phyloP scores from a whole-genome alignment of 1,140 invertebrate genomes.

The Medauroidea extradentata region DNA sequence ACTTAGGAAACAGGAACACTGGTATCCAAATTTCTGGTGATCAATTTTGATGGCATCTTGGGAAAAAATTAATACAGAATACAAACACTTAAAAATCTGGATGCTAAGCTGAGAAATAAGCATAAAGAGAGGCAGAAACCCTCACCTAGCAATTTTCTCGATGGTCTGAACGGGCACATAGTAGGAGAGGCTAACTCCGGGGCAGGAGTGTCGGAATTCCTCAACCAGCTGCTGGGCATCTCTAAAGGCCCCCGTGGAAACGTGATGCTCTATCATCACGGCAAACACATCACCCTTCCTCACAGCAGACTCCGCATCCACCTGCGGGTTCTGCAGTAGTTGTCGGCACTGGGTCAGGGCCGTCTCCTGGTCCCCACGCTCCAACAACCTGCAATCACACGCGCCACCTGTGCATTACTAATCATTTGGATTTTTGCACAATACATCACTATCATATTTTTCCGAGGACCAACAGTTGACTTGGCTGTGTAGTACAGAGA shows the following conservation, averaged over 20 bases:
- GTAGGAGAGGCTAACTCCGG: conserved; percentile 1
- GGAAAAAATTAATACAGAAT: too few relatives aligned
- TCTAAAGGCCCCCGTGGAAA: neutral
- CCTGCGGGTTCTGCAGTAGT: conserved; percentile 48
- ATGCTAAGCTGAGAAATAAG: too few relatives aligned
- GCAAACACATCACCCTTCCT: conserved; percentile 55
- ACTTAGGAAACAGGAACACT: too few relatives aligned
- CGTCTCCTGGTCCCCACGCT: conserved; percentile 47
- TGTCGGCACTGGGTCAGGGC: conserved; percentile 53
- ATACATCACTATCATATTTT: too few relatives aligned
- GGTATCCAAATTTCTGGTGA: too few relatives aligned
- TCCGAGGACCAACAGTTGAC: too few relatives aligned
- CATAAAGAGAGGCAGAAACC: too few relatives aligned
- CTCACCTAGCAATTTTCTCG: conserved; percentile 4
- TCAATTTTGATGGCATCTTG: too few relatives aligned
- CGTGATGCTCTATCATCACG: conserved; percentile 44
- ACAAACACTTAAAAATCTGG: too few relatives aligned
- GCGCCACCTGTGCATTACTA: too few relatives aligned
- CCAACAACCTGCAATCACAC: conserved; percentile 46
- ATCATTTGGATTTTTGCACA: too few relatives aligned
- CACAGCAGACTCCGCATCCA: conserved; percentile 48
- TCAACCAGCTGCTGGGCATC: conserved; percentile 9
- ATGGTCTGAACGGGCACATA: neutral
- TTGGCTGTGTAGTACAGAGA: too few relatives aligned
- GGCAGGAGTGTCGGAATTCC: conserved; percentile 4